Conservation (phyloP, 2,888 invertebrate genomes). For the Thera britannica region DNA sequence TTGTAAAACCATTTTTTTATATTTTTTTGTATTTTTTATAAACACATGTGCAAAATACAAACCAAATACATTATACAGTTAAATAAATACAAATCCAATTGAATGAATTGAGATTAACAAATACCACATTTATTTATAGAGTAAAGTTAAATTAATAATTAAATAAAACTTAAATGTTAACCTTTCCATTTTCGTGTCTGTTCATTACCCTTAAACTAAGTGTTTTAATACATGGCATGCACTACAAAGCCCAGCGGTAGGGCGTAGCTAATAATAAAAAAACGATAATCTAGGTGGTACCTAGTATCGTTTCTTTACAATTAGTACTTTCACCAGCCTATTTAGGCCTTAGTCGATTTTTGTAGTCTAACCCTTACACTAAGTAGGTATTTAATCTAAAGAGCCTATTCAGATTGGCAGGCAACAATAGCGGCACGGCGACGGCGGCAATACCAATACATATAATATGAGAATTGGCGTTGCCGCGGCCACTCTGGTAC, state of each 20-base stretch:
- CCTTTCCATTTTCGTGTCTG: not conserved
- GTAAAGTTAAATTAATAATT: not conserved
- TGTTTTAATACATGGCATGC: not conserved
- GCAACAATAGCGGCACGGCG: not conserved
- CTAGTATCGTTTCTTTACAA: not conserved
- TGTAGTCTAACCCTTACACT: not conserved
- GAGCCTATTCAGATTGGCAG: not conserved
- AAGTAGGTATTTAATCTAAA: not conserved
- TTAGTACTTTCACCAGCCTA: not conserved
- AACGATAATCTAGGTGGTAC: too few relatives aligned
- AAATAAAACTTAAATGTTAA: not conserved
- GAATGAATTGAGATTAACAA: too few relatives aligned
- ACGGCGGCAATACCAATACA: not conserved
- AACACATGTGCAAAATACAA: not conserved
- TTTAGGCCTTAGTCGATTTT: not conserved
- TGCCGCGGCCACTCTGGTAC: not conserved
- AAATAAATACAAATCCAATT: not conserved
- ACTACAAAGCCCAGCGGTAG: not conserved
- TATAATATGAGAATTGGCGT: not conserved
- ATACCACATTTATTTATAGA: too few relatives aligned
- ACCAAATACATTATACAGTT: not conserved
- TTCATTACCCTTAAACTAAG: not conserved
- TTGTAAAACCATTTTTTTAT: too few relatives aligned
- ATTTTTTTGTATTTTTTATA: not conserved
- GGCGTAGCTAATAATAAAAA: too few relatives aligned